Base-by-base conservation (phyloP, 2,888 invertebrate genomes). In the Myopa tessellatipennis region DNA sequence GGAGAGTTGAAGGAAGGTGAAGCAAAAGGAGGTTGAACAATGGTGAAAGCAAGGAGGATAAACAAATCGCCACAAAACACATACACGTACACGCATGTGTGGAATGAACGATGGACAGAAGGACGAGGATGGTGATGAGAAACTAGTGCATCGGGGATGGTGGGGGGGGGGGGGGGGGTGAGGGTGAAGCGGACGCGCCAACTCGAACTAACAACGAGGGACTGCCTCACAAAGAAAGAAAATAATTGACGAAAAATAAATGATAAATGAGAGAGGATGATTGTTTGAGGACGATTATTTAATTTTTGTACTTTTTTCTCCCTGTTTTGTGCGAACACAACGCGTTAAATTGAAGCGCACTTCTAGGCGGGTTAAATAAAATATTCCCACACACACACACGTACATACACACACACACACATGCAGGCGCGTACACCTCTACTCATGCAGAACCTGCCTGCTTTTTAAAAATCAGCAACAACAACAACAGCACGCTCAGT, bases 331-430 rank as follows among this genome's bases (percentile, higher is more conserved):
- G 60, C 40, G 50, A 58, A 75, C 10, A 68, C 52, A 74, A 67
- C 69, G 75, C 69, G 65, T 72, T 73, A 78, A 79, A 74, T 79
- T 80, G 82, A 80, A 82, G 86, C 83, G 84, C 83, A 85, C 85
- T 86, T 85, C 85, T 84, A 85, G 85, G 85, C 85, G 85, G 85
- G 84, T 58, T 77, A 77, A 74, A 74, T 26, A 26, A 26, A 38
- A 74, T 40, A 63, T 65, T 18, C 55, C 10, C 52, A 74, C 50
- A 26, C 61, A 69, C n/a, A 38, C 14, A 36, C 65, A 60, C 61
- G 16, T 55, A 73, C 69, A 55, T 55, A 45, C 68, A 73, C 58
- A 69, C 78, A 72, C 69, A 69, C 73, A 65, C 70, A 12, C 69
- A 55, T 65, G 26, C 70, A 77, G 45, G 58, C 65, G 55, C n/a